Conservation (phyloP, 2,113 vertebrate genomes). For the Pangasianodon gigas region DNA sequence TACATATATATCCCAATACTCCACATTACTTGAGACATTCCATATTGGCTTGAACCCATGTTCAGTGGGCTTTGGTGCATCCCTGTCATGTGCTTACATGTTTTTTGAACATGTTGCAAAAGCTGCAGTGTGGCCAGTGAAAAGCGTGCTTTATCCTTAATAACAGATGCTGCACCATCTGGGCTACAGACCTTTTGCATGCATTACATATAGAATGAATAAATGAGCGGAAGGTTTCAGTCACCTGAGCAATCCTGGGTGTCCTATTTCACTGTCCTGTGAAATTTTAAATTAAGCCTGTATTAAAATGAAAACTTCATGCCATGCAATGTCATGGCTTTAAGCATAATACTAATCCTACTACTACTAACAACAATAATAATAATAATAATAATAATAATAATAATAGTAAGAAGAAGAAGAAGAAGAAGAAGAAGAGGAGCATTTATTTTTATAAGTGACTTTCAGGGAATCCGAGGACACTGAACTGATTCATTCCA, state of each 20-base stretch:
- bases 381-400: no score
- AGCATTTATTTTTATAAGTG: no score
- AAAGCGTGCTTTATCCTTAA: slow-evolving; percentile 36
- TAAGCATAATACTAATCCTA: no score
- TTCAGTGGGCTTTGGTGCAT: not conserved
- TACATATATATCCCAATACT: not conserved
- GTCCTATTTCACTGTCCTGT: no score
- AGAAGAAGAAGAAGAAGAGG: no score
- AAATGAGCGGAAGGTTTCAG: slow-evolving; percentile 56
- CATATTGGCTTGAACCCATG: not conserved
- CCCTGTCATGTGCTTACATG: slow-evolving; percentile 6
- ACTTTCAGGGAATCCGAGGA: no score
- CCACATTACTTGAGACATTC: not conserved
- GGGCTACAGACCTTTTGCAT: not conserved
- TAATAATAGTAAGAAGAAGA: no score
- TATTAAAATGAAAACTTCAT: not conserved
- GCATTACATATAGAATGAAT: slow-evolving; percentile 13
- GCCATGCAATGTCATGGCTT: not conserved
- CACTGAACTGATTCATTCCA: no score
- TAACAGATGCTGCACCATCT: slow-evolving; percentile 42
- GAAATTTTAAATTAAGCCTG: not conserved
- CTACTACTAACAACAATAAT: no score
- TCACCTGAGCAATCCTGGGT: slow-evolving; percentile 65
- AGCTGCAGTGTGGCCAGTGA: slow-evolving; percentile 1
- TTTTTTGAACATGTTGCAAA: slow-evolving; percentile 17